Evolutionary conservation across 1,140 invertebrate genomes (phyloP), one percentile per base, ranked within the genome.

Genomic region (Drosophila kurseongensis): DNA sequence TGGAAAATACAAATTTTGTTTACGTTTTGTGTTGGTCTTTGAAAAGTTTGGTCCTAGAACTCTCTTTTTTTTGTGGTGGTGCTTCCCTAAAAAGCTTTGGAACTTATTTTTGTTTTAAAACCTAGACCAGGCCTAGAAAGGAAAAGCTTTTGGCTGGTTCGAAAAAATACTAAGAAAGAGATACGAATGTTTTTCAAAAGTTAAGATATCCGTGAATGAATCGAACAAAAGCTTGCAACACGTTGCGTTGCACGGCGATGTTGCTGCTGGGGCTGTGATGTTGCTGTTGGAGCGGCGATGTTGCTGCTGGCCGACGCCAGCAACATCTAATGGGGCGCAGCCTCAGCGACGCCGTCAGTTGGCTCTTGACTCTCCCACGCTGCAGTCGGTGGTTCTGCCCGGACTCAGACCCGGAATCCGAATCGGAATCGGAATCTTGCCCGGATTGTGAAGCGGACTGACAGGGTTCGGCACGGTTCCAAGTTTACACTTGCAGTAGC

Each of bases 361-460:
- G 72, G 72, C 72, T 63, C 71, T 75, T 47, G 68, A 48, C 66
- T 27, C 73, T 56, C 59, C 56, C 68, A 59, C 66, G 68, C 54
- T 58, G 66, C 68, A 65, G 41, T 56, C 58, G 66, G 65, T 60
- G 71, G 69, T 32, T 52, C 50, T 52, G 50, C 9, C 60, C 55
- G 60, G 55, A 42, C 42, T 60, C 60, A 27, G 62, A 65, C 36
- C 23, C 36, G 41, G 42, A 67, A 45, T 54, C 59, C 40, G 47
- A 61, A 65, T 23, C 60, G 40, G 50, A 47, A 54, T 40, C 65
- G 52, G 65, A 41, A 41, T 56, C 67, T 35, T 41, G 50, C 23
- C 56, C 56, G 29, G 42, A 59, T 35, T 56, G 29, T 16, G 4
- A 13, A 18, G 32, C 50, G 9, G 32, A 36, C 32, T 16, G 50